These are phyloP conservation scores for Rhinogobius similis DNA, from an alignment of 2,113 vertebrate genomes.

Conservation along the genomic window DNA sequence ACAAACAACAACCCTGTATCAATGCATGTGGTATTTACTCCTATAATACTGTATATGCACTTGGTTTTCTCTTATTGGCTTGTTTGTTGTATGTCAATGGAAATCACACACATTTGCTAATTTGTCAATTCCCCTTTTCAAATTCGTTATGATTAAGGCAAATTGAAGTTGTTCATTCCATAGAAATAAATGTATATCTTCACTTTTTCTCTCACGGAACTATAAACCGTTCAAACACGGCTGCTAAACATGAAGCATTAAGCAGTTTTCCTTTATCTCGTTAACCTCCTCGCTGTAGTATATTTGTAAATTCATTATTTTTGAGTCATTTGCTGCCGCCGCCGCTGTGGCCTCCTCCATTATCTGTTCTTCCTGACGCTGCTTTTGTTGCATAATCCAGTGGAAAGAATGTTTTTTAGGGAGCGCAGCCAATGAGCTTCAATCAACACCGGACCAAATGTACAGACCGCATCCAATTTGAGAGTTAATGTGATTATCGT, in stretches of 20 bases:
- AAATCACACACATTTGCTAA: not conserved
- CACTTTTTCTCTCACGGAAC: not conserved
- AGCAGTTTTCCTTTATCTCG: conserved; percentile 5
- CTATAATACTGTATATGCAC: not conserved
- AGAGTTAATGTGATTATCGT: conserved; percentile 9
- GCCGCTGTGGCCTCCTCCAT: conserved; percentile 42
- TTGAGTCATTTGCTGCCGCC: conserved; percentile 39
- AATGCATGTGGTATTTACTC: not conserved
- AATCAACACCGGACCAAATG: conserved; percentile 35
- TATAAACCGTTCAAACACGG: not conserved
- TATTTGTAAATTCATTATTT: conserved; percentile 40
- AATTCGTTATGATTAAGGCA: not conserved
- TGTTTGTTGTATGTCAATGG: not conserved
- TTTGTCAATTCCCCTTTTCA: not conserved
- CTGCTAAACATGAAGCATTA: not conserved
- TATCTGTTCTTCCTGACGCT: conserved; percentile 64
- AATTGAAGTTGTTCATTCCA: not conserved
- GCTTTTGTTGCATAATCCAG: conserved; percentile 63
- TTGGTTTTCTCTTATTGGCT: not conserved
- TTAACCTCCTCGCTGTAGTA: conserved; percentile 21
- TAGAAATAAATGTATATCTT: not conserved
- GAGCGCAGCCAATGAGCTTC: conserved; percentile 50
- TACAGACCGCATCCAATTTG: conserved; percentile 22
- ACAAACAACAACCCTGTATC: not conserved
- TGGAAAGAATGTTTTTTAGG: conserved; percentile 42